Conservation (phyloP, 2,113 vertebrate species). For the Castor canadensis region DNA sequence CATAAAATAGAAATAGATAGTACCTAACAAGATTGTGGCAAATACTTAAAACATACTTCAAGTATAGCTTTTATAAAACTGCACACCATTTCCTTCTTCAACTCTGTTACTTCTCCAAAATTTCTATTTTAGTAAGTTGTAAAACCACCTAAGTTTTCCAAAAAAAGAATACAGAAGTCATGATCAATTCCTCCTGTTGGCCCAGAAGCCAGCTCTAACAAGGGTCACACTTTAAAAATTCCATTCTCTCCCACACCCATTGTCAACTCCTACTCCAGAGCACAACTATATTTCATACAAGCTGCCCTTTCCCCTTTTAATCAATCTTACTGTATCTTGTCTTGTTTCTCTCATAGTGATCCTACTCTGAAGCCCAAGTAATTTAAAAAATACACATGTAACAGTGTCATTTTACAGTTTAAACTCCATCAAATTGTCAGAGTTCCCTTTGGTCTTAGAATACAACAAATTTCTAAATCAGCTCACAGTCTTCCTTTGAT, state of each 20-base stretch:
- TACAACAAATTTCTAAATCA: background rate
- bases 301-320: background rate
- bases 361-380: background rate
- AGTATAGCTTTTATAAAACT: background rate
- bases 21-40: background rate
- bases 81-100: background rate
- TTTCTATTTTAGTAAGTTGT: background rate
- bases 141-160: conserved; percentile 1
- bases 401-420: background rate
- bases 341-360: background rate
- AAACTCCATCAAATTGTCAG: background rate
- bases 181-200: background rate
- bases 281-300: background rate
- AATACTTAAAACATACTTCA: background rate
- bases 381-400: background rate
- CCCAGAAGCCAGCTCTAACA: background rate
- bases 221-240: background rate
- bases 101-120: background rate
- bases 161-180: background rate
- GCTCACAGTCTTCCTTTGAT: background rate
- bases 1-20: background rate
- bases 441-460: background rate
- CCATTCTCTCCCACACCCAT: background rate
- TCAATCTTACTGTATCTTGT: background rate
- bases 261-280: too few species aligned